Conservation (phyloP, 2,113 vertebrate species). For the Lipophrys pholis region DNA sequence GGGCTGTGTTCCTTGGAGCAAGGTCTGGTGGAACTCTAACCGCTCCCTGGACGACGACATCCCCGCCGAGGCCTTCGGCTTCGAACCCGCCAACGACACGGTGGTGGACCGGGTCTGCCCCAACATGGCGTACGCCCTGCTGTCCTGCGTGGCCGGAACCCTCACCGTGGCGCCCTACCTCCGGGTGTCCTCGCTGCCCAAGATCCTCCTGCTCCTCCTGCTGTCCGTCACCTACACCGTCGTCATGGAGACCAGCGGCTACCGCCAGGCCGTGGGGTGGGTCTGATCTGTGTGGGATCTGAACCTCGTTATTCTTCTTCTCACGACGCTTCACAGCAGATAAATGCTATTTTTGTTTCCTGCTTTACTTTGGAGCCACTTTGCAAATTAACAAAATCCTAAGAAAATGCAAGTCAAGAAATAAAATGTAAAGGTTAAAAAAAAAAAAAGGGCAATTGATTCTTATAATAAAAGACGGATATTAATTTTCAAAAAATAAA, state of each 20-base stretch:
- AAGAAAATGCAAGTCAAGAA: too few species aligned
- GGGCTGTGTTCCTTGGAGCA: conserved; percentile 92
- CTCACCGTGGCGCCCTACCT: conserved; percentile 94
- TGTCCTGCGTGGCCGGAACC: conserved; percentile 92
- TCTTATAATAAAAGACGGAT: too few species aligned
- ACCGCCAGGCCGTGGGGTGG: conserved; percentile 90
- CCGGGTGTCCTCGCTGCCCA: conserved; percentile 94
- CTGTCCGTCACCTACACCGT: conserved; percentile 91
- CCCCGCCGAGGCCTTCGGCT: conserved; percentile 46
- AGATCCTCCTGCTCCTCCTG: conserved; percentile 91
- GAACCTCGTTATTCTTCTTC: too few species aligned
- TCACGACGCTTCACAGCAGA: too few species aligned
- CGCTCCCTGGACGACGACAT: conserved; percentile 83
- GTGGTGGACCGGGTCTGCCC: conserved; percentile 84
- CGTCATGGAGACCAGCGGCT: conserved; percentile 94
- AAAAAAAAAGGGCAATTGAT: too few species aligned
- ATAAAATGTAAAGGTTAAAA: too few species aligned
- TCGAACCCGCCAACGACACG: conserved; percentile 76
- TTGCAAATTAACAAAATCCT: too few species aligned
- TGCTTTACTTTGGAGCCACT: too few species aligned
- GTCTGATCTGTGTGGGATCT: neutral
- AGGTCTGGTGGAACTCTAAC: conserved; percentile 82
- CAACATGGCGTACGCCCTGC: conserved; percentile 89
- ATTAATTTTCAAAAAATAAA: too few species aligned
- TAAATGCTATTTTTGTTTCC: too few species aligned